Percentiles rank a stretch among this genome's conserved stretches.
Conservation (phyloP, 37 sponge, comb jelly and placozoan genomes). For the Haliclona indistincta region DNA sequence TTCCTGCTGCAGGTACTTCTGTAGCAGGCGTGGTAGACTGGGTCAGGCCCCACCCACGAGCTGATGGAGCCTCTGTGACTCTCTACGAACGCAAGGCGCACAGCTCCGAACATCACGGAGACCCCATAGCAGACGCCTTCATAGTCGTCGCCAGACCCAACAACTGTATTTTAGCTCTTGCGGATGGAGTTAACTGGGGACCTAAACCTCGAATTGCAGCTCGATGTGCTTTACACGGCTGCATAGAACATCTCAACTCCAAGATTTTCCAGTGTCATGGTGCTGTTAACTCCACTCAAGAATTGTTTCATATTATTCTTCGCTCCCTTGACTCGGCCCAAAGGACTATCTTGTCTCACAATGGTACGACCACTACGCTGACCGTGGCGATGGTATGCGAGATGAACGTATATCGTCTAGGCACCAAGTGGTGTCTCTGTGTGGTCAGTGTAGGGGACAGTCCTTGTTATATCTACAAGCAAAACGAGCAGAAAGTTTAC, state of each 20-base stretch:
- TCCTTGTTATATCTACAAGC: constrained; percentile 68
- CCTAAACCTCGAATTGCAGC: constrained; percentile 79
- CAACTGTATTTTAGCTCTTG: constrained; percentile 62
- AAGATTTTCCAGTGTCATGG: constrained; percentile 35
- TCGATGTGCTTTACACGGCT: constrained; percentile 71
- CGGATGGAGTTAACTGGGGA: constrained; percentile 86
- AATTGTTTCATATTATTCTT: constrained; percentile 58
- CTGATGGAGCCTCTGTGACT: constrained; percentile 71
- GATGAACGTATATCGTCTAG: constrained; percentile 15
- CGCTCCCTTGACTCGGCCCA: constrained; percentile 74
- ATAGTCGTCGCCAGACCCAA: constrained; percentile 55
- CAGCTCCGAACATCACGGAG: constrained; percentile 58
- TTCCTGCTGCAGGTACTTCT: constrained; percentile 1
- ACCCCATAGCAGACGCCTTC: constrained; percentile 88
- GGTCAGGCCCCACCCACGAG: constrained; percentile 39
- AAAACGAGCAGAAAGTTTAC: constrained; percentile 28
- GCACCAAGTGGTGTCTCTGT: constrained; percentile 62
- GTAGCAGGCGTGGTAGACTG: constrained; percentile 64
- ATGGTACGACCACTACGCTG: constrained; percentile 77
- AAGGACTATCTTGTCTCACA: constrained; percentile 59
- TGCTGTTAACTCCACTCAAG: constrained; percentile 36
- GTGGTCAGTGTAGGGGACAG: constrained; percentile 78
- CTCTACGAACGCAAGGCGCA: constrained; percentile 66
- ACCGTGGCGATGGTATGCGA: constrained; percentile 70
- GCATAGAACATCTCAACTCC: constrained; percentile 55